Evolutionary conservation across 1,140 invertebrate species (phyloP), one percentile per base, ranked within the genome.

Genomic region (Aphelinus atriplicis): DNA sequence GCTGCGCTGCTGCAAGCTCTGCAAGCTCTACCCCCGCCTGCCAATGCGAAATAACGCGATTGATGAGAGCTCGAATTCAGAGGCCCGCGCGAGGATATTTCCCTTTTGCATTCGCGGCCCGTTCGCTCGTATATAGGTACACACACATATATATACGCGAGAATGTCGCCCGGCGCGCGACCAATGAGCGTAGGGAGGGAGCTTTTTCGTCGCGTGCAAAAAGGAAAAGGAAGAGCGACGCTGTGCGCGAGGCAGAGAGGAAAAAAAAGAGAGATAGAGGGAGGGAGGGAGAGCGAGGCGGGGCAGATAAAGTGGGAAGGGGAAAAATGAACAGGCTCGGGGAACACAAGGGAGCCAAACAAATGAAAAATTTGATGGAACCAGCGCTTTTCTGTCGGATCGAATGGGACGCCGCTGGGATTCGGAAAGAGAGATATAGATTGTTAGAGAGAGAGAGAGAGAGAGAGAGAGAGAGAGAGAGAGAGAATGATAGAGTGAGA

Each of bases 351-450:
- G 70, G 46, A 50, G 56, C 48, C 56, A 55, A 78, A 70, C 45
- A 62, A 72, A 65, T 61, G 53, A 57, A 73, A 67, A 67, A 67
- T 73, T 73, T 67, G 57, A 61, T 61, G 43, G 6, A 60, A 61
- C 50, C 47, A 10, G 55, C 57, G 58, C 7, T 66, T 3, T 26
- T 26, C 26, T 26, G 26, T 26, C 26, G 9, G 43, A 55, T 26
- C 45, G 55, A 73, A 62, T 62, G 42, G 7, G 63, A 64, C 10
- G 50, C n/a, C 10, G 45, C 10, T 62, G 10, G n/a, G 46, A 26
- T 26, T 26, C 26, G 26, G 26, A 26, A 26, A 26, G 26, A 26
- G 26, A 26, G 26, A 26, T 26, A 26, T 26, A 26, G 26, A 26
- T 26, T 26, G 26, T 26, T 26, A 26, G 0, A 26, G 26, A 26